Evolutionary conservation across 2,797 vertebrate genomes (phyloP), one percentile per base, ranked within the genome.

Genomic region (Champsocephalus gunnari): DNA sequence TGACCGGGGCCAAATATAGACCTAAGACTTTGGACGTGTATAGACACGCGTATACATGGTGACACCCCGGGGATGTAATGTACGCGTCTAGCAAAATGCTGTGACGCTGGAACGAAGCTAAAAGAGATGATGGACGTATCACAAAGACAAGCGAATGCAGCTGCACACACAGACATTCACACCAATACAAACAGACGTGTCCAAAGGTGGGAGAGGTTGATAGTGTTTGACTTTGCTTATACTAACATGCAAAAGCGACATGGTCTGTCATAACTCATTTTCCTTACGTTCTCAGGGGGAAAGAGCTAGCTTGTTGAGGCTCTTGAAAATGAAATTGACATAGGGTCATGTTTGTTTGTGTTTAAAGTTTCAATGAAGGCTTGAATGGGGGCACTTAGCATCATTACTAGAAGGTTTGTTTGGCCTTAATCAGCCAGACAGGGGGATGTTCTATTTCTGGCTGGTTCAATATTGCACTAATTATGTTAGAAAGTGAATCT

Each of bases 1-100:
- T 93, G 92, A 90, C 84, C 71, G 58, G 8, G 17, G 78, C 85
- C 89, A 92, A 92, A 92, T 90, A 91, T 92, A 92, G 89, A 90
- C 41, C 66, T 38, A 56, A 73, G 75, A 85, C 59, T 66, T 73
- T 82, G 60, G 81, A 86, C 83, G 83, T 79, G 83, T 87, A 90
- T 86, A 83, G 85, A 89, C 87, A 88, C 73, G 79, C 44, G 3
- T 74, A 88, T 88, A 80, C 80, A 73, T 75, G 70, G 78, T 75
- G 81, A 87, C 75, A 79, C 84, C 81, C 84, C 11, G 13, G 80
- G 79, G 82, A 88, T 9, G n/a, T 77, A 75, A 86, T 84, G 80
- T 60, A 86, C 82, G 75, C 62, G 43, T 44, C 59, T 16, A 17
- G 73, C 73, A 87, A 90, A 83, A 81, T 80, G 86, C 76, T 82